Evolutionary conservation across 2,888 invertebrate genomes (phyloP), one percentile per base, ranked within the genome.

Genomic region (Allygus modestus): DNA sequence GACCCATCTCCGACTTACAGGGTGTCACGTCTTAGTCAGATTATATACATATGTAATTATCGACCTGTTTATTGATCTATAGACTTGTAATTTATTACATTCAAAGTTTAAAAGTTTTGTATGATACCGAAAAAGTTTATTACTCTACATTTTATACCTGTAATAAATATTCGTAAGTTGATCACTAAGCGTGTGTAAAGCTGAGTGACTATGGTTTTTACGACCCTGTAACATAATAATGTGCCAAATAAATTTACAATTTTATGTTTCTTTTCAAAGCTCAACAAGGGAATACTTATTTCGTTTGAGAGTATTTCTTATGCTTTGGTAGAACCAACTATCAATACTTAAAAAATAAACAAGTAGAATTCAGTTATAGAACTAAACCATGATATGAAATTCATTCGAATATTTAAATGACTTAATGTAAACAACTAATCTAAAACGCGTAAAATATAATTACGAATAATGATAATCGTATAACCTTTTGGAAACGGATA

Each of bases 71-170:
- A 54, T 37, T 33, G 79, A 41, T 41, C 37, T 37, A 58, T 15
- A 51, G 54, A 79, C 28, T 77, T 79, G 79, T 79, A 79, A 77
- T 79, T 79, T 79, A 79, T 31, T 28, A n/a, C n/a, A 51, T 33
- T 41, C 26, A 58, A 58, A 33, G 41, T 77, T 77, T 77, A 46
- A 77, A 4, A 17, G 58, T 79, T 79, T 79, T 79, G 58, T 79
- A 79, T 77, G n/a, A 58, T 79, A 51, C 23, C 20, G 77, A 51
- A 23, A 75, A 77, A 79, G 51, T 79, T 79, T 79, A 79, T 79
- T 79, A 79, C 54, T 77, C 54, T 79, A 58, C 51, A 79, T 79
- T 79, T 79, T 79, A 79, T 79, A 79, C 79, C 33, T 79, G 79
- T 79, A 79, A 79, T 28, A 51, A 73, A 73, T 51, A 77, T 28